These are phyloP conservation scores for Melanotus villosus DNA, from an alignment of 2,888 invertebrate species.

Conservation along the genomic window DNA sequence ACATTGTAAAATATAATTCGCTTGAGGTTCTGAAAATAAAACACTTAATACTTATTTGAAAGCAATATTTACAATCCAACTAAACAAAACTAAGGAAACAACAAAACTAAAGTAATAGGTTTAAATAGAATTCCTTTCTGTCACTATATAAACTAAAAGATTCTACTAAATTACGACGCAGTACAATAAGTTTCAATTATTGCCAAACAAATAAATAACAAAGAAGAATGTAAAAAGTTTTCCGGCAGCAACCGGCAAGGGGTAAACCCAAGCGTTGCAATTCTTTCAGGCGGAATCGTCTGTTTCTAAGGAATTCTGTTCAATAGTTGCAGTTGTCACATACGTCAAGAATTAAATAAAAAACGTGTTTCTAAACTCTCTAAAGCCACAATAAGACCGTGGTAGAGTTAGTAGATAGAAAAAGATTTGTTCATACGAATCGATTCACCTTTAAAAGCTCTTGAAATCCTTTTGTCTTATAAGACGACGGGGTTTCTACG, in stretches of 20 bases:
- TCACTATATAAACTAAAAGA: constrained; percentile 39
- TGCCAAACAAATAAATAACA: constrained; percentile 45
- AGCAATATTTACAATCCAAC: no score
- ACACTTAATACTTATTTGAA: no score
- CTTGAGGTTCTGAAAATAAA: no score
- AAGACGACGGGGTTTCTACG: constrained; percentile 20
- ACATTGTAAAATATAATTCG: no score
- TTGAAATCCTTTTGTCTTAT: constrained; percentile 30
- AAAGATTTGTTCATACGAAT: neutral
- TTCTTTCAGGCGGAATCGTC: constrained; percentile 25
- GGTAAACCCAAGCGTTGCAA: constrained; percentile 25
- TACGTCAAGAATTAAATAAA: constrained; percentile 7
- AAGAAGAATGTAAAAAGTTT: constrained; percentile 42
- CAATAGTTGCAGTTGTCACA: neutral
- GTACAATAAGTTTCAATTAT: constrained; percentile 44
- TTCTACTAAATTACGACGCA: constrained; percentile 39
- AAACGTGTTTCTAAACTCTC: neutral
- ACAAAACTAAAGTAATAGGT: neutral
- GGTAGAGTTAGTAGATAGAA: constrained; percentile 1
- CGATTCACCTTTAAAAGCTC: constrained; percentile 19
- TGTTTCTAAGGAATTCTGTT: neutral
- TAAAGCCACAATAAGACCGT: neutral
- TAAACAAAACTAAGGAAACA: no score
- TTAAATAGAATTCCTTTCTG: constrained; percentile 23
- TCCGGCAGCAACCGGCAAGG: constrained; percentile 37